A percentile compares a stretch with the other conserved stretches of the same genome.
phyloP scores from a whole-genome alignment of 2,113 vertebrate species.

The Tauraco erythrolophus region DNA sequence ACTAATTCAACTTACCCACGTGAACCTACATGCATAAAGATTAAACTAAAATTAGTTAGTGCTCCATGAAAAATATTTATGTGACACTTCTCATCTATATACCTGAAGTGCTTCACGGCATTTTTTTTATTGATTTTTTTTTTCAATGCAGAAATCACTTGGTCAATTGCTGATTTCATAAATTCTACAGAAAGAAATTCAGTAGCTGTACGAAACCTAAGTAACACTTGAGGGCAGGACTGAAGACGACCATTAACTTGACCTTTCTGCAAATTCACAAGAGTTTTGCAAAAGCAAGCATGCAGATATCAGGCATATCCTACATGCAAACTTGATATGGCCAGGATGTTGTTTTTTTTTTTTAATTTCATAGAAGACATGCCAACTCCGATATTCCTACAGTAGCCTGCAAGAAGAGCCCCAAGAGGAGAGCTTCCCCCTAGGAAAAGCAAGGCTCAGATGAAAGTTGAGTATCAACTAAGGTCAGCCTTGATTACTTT shows the following conservation, averaged over 20 bases:
- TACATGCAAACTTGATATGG: neutral
- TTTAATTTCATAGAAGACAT: neutral
- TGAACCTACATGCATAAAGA: neutral
- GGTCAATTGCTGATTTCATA: neutral
- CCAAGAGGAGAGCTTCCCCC: neutral
- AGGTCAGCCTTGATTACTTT: neutral
- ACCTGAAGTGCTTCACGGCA: accelerated
- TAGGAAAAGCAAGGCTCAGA: neutral
- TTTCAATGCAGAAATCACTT: neutral
- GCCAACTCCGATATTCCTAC: neutral
- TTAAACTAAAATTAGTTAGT: neutral
- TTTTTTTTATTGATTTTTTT: neutral
- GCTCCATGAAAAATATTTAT: neutral
- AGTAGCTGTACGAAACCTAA: neutral
- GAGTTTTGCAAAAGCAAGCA: neutral
- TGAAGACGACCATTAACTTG: neutral
- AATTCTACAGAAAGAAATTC: neutral
- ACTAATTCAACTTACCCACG: neutral
- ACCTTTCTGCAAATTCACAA: neutral
- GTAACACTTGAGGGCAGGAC: neutral
- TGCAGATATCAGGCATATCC: neutral
- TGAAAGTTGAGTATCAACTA: neutral
- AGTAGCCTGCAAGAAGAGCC: neutral
- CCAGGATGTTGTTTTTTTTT: neutral
- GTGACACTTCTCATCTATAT: neutral